Conservation (phyloP, 2,797 vertebrate genomes). For the Chrysocyon brachyurus region DNA sequence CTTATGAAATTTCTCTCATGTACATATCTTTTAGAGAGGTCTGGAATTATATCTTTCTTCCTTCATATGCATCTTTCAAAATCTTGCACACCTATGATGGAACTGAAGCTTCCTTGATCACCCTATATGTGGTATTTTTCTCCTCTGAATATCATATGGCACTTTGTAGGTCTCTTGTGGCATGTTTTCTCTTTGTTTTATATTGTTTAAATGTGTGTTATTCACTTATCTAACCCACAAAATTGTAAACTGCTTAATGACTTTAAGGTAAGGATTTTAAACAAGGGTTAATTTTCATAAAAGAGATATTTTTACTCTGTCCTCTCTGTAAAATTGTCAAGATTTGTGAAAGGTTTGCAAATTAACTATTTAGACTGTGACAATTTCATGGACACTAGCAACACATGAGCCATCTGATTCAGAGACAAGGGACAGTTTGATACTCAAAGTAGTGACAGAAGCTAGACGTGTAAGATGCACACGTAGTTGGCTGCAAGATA, state of each 20-base stretch:
- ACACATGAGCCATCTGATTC: background rate
- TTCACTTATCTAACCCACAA: background rate
- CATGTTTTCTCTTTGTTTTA: background rate
- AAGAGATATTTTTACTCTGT: background rate
- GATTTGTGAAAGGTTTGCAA: background rate
- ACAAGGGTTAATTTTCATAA: background rate
- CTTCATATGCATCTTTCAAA: background rate
- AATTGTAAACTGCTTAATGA: background rate
- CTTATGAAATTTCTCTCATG: background rate
- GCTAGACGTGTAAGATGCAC: background rate
- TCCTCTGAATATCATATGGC: background rate
- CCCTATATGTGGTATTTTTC: background rate
- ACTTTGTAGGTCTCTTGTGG: background rate
- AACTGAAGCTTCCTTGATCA: background rate
- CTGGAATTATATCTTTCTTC: background rate
- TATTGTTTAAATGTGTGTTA: background rate
- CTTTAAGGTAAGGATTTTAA: background rate
- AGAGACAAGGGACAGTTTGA: background rate
- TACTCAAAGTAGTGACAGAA: background rate
- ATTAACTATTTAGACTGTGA: background rate
- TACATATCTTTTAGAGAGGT: background rate
- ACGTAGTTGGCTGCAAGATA: background rate
- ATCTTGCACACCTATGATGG: background rate
- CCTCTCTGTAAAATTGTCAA: conserved; percentile 33
- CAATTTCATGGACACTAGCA: background rate